Evolutionary conservation across 2,888 invertebrate species (phyloP), one percentile per base, ranked within the genome.

Genomic region (Branchipolynoe longqiensis): DNA sequence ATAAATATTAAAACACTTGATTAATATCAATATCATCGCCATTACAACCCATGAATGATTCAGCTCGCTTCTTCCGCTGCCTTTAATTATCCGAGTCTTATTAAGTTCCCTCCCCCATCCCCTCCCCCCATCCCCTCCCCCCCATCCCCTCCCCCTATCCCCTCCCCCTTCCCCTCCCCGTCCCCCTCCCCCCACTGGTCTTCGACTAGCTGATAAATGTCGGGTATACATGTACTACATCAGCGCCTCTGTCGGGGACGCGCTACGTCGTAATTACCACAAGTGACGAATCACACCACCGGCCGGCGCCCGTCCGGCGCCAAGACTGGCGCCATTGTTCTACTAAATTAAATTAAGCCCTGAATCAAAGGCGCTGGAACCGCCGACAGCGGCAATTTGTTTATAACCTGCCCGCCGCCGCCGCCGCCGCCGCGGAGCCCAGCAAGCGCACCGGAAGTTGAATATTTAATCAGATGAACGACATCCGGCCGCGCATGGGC

Each of bases 381-480:
- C 69, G 38, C 36, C 38, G 69, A 69, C 69, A 69, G 25, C 69
- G 69, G 33, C 69, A 69, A 69, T 69, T 69, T 69, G 69, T 69
- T 69, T 33, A 33, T 69, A 69, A 36, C 69, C 36, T 36, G 1
- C 36, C 36, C 69, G 18, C 69, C 69, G 69, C 36, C 38, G 69
- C 14, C 78, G 28, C 25, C n/a, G n/a, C n/a, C n/a, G n/a, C 78
- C 1, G 78, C 25, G 41, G 25, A 22, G 41, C 25, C 28, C 12
- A 41, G 78, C 48, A 78, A 78, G 78, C 31, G 41, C 25, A 54
- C 12, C 78, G 78, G 78, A 78, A 78, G 78, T 54, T 1, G 78
- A 78, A 78, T 78, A 78, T 78, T 78, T 78, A 78, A 78, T 78
- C 48, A 78, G 48, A 78, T 78, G 78, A 78, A 78, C 54, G 41